Evolutionary conservation across 1,140 invertebrate species (phyloP).

Genomic region (Drosophila baimaii): DNA sequence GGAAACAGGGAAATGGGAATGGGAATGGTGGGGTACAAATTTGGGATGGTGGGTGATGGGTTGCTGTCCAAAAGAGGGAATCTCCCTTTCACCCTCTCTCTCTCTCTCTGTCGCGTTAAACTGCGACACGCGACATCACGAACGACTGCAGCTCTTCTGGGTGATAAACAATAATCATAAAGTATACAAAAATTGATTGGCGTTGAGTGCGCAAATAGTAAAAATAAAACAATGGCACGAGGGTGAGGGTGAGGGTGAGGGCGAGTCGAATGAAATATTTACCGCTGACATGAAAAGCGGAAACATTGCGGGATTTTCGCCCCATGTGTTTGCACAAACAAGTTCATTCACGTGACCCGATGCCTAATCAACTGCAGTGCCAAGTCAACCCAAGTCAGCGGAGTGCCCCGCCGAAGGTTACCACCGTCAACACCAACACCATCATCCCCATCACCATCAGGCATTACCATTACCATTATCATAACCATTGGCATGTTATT

Average conservation of each 20-base stretch:
- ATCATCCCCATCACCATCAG: neutral
- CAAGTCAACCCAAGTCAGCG: neutral
- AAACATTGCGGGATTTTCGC: conserved; percentile 35
- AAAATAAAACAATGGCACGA: conserved; percentile 13
- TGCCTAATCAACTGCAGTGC: conserved; percentile 54
- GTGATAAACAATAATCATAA: conserved; percentile 75
- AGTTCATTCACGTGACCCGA: conserved; percentile 69
- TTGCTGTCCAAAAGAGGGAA: conserved; percentile 29
- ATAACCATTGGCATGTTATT: conserved; percentile 17
- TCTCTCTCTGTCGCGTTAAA: conserved; percentile 10
- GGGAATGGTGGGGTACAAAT: neutral
- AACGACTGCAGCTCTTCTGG: conserved; percentile 26
- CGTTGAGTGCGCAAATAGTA: conserved; percentile 65
- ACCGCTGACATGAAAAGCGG: conserved; percentile 60
- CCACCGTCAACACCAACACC: conserved; percentile 16
- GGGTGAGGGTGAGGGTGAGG: neutral
- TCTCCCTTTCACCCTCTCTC: conserved; percentile 4
- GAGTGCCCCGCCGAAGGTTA: conserved; percentile 26
- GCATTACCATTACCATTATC: conserved; percentile 13
- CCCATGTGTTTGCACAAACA: conserved; percentile 53
- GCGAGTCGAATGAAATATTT: conserved; percentile 46
- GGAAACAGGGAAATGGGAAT: neutral
- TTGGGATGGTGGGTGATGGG: neutral
- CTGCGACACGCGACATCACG: conserved; percentile 70
- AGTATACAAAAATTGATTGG: conserved; percentile 74